Conservation (phyloP, 1,140 invertebrate genomes). For the Pantala flavescens region DNA sequence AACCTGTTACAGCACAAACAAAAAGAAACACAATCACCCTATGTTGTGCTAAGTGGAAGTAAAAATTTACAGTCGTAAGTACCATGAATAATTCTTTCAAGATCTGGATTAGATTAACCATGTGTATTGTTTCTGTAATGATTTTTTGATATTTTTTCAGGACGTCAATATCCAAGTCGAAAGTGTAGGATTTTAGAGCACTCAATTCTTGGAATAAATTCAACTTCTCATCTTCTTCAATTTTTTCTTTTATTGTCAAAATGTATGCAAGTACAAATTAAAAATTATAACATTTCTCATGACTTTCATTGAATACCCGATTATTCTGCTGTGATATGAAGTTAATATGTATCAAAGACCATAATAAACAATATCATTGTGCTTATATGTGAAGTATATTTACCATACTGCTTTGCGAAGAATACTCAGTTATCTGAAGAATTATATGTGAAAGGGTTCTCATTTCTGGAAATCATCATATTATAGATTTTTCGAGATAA, state of each 20-base stretch:
- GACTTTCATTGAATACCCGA: not conserved
- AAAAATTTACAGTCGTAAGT: conserved; percentile 40
- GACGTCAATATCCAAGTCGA: not conserved
- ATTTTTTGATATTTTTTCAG: not conserved
- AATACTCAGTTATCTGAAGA: no score
- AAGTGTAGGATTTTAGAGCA: not conserved
- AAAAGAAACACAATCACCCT: conserved; percentile 90
- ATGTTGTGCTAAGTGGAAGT: conserved; percentile 85
- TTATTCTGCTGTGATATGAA: not conserved
- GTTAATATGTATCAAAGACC: not conserved
- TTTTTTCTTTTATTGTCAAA: not conserved
- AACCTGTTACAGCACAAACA: conserved; percentile 93
- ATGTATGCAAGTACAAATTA: conserved; percentile 7
- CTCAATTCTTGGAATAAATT: not conserved
- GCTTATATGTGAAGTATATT: no score
- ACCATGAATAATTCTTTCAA: not conserved
- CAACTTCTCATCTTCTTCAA: not conserved
- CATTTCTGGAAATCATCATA: no score
- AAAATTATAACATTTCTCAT: not conserved
- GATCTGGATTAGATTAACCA: not conserved
- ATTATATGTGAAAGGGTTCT: no score
- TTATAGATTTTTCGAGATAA: no score
- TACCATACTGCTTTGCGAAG: no score
- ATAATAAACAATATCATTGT: no score
- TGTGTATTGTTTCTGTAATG: not conserved